Evolutionary conservation across 1,140 invertebrate species (phyloP).

Genomic region (Aphaenogaster floridana): DNA sequence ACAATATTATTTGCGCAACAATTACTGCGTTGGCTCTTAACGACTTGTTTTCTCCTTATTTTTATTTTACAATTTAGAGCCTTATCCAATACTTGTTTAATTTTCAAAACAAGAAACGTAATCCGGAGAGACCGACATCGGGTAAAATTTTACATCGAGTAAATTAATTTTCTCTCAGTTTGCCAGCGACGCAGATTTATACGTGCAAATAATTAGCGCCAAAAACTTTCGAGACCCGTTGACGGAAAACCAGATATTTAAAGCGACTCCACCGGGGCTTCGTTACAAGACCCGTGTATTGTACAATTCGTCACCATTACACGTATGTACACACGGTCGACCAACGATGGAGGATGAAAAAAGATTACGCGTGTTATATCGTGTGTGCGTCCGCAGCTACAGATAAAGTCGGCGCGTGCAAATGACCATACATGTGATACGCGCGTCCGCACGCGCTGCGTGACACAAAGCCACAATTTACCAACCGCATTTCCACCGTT

Average conservation of each 20-base stretch:
- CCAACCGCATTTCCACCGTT: neutral
- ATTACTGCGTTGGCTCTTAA: no score
- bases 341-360: neutral
- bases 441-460: neutral
- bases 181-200: neutral
- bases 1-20: no score
- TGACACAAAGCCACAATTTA: neutral
- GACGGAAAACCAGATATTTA: neutral
- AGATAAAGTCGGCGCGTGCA: constrained; percentile 26
- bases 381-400: neutral
- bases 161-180: neutral
- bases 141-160: neutral
- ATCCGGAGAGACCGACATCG: neutral
- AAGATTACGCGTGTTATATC: constrained; percentile 21
- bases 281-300: neutral
- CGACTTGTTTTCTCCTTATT: no score
- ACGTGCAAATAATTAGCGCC: constrained; percentile 5
- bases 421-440: constrained; percentile 20
- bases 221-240: neutral
- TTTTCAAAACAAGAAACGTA: no score
- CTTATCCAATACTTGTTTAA: no score
- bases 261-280: neutral
- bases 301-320: constrained; percentile 2
- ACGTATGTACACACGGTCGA: neutral
- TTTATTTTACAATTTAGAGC: no score